Base-by-base conservation (phyloP, 2,113 vertebrate genomes). In the Malaclemys terrapin region DNA sequence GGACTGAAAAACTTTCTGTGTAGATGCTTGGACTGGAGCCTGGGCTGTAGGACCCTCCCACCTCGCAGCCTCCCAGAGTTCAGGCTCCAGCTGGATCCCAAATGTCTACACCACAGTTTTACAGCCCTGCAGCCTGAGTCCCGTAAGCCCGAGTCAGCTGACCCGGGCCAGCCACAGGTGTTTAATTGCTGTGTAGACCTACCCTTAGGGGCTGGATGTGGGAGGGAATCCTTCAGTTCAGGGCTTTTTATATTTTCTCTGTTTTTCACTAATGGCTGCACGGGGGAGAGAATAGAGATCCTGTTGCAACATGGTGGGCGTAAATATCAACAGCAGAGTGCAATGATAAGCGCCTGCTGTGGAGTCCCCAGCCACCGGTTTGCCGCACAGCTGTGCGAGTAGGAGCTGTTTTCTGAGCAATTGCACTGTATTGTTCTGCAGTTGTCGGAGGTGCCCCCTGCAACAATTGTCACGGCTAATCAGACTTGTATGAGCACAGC, bases 351-450 rank as follows among this genome's bases (percentile, higher is more conserved):
- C 42, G 45, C 49, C 88, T 0, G 3, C n/a, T 38, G 65, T 38
- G 65, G 56, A 84, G 91, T 72, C 10, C 65, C n/a, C 38, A n/a
- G 65, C 35, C 65, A 62, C 14, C 2, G 31, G 62, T 65, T 35
- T 5, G 3, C 7, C 14, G 1, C 10, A 72, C 52, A 38, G 35
- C 53, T 0, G 4, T 38, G 45, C 56, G 72, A 31, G 27, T 72
- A 0, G 19, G 80, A 54, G 78, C 53, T 65, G 47, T 54, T 83
- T 80, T 38, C 22, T 93, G 91, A n/a, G 35, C 14, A 52, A 45
- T 0, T 1, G 13, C 22, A 17, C 4, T 10, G 42, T 42, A 27
- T 11, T 10, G 4, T 20, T 81, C 59, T 16, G 79, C 0, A 1
- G 47, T 59, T 83, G 38, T 52, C 4, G 2, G 52, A 2, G 22